A percentile compares a stretch with the other conserved stretches of the same genome.
Conservation (phyloP, 1,140 invertebrate species). For the Ladona fulva region DNA sequence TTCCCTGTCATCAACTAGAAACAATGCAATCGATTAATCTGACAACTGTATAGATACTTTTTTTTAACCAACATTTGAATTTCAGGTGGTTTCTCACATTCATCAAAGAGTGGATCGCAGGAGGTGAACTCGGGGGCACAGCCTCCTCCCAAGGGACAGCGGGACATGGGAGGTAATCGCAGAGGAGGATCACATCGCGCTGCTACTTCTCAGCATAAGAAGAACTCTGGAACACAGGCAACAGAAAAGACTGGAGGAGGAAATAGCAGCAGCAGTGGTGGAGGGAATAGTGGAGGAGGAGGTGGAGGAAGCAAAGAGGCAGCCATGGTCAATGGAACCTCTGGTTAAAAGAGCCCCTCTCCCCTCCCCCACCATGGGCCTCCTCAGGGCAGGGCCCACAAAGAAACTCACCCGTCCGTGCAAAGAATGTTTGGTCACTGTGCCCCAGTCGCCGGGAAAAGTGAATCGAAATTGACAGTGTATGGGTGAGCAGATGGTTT, state of each 20-base stretch:
- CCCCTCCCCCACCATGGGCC: not conserved
- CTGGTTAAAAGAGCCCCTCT: not conserved
- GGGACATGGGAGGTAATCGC: not conserved
- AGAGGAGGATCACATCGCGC: not conserved
- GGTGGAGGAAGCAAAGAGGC: not conserved
- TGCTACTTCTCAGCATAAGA: not conserved
- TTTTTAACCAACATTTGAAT: no score
- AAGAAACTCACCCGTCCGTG: not conserved
- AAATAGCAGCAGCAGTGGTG: not conserved
- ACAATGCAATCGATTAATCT: no score
- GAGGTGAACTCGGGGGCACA: not conserved
- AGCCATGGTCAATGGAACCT: conserved; percentile 5
- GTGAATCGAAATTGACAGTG: conserved; percentile 5
- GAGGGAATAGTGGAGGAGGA: not conserved
- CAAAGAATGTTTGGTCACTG: not conserved
- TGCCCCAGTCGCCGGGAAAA: not conserved
- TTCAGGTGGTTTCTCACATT: not conserved
- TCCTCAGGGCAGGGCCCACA: not conserved
- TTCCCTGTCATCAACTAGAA: no score
- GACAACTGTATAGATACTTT: no score
- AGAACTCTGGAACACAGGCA: not conserved
- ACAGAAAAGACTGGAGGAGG: not conserved
- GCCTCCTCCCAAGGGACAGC: not conserved
- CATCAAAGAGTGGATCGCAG: not conserved
- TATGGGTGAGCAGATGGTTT: not conserved